A percentile compares a stretch with the other conserved stretches of the same genome.
phyloP scores from a whole-genome alignment of 35 echinoderm and acorn worm species.

The Hemicentrotus pulcherrimus region DNA sequence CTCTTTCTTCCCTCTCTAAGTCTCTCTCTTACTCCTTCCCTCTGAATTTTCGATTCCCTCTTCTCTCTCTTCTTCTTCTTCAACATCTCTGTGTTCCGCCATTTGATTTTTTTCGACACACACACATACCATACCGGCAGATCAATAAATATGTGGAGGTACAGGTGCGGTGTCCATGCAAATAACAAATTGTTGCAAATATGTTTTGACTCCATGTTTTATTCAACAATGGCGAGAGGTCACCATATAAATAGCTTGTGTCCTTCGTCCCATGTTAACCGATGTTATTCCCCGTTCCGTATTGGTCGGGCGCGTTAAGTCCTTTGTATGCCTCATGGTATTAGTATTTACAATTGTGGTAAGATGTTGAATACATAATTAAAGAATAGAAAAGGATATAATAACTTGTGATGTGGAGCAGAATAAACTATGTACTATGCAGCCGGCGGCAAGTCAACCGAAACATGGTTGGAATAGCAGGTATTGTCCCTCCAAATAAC shows the following conservation, averaged over 20 bases:
- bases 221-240: neutral
- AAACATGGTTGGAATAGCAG: neutral
- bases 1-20: too few species aligned
- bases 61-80: too few species aligned
- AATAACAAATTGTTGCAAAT: neutral
- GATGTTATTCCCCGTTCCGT: neutral
- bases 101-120: neutral
- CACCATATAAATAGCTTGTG: neutral
- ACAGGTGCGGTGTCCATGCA: neutral
- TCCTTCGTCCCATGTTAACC: neutral
- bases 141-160: neutral
- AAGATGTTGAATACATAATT: constrained; percentile 6
- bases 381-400: neutral
- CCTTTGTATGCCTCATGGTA: neutral
- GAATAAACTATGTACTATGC: neutral
- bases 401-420: neutral
- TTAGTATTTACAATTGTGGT: neutral
- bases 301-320: neutral
- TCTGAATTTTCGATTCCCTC: too few species aligned
- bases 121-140: neutral
- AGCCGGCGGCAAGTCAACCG: neutral
- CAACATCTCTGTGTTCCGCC: neutral
- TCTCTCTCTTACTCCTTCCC: too few species aligned
- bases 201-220: neutral
- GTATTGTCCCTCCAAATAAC: neutral